A percentile compares a stretch with the other conserved stretches of the same genome.
Conservation (phyloP, 2,797 vertebrate genomes). For the Telmatherina bonti region DNA sequence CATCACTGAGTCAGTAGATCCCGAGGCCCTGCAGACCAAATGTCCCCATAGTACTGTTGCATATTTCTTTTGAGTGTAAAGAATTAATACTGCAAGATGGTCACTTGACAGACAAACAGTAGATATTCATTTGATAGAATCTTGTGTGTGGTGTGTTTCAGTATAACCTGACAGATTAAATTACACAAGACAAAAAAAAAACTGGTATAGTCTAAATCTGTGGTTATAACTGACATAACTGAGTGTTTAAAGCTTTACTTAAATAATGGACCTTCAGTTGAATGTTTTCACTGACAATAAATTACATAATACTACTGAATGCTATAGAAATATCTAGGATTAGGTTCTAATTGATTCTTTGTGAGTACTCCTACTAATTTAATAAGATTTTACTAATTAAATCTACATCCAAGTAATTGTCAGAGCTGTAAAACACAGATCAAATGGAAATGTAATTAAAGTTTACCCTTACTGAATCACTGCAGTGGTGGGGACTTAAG, state of each 20-base stretch:
- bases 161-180: background rate
- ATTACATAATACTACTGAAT: background rate
- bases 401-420: background rate
- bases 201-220: background rate
- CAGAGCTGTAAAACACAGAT: background rate
- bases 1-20: slow-evolving; percentile 46
- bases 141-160: background rate
- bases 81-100: background rate
- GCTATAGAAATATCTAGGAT: background rate
- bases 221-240: background rate
- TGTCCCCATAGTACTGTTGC: background rate
- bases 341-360: background rate
- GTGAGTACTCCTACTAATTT: background rate
- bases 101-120: background rate
- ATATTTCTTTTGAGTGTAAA: background rate
- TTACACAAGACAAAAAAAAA: background rate
- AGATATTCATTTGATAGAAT: background rate
- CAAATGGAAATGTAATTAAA: background rate
- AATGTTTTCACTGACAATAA: background rate
- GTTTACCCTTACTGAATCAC: background rate
- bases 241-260: background rate
- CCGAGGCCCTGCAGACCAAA: slow-evolving; percentile 8
- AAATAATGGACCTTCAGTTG: background rate
- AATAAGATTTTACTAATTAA: background rate
- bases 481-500: background rate